Evolutionary conservation across 1,140 invertebrate genomes (phyloP), one percentile per base, ranked within the genome.

Genomic region (Acyrthosiphon pisum): DNA sequence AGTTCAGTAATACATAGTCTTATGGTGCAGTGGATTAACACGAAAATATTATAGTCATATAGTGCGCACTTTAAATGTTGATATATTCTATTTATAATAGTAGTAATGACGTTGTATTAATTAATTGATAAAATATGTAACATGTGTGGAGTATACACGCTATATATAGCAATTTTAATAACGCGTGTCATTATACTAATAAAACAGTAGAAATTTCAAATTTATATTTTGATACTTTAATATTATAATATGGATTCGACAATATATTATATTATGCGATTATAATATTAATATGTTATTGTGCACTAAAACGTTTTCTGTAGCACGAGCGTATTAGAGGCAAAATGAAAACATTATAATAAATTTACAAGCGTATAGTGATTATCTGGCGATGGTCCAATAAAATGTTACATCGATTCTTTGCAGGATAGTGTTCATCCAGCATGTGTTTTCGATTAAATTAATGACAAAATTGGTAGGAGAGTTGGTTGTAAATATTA

Each of bases 381-480:
- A 48, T 50, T 88, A 88, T 48, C 11, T 88, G 86, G 86, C 86
- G 9, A 22, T 8, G 86, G 37, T 50, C 86, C 86, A 88, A 88
- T 88, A 88, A 87, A 87, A 46, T 30, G 44, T 48, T 46, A 88
- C 26, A n/a, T 88, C 46, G 86, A 48, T 48, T 87, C 84, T 46
- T 48, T 44, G 84, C 84, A 30, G 41, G 41, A 87, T 46, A 11
- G 84, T 87, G 84, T 87, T 88, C 86, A n/a, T 48, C 44, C 86
- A 88, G 30, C 86, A 88, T 86, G 84, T 86, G 84, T 86, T 86
- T 88, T 50, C 26, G 86, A 48, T 88, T 88, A 88, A 88, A 88
- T 88, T 20, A 88, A 88, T 46, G 46, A 48, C 86, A n/a, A 76
- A 76, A 76, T 76, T n/a, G 60, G n/a, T n/a, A 18, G n/a, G 60